A percentile compares a stretch with the other conserved stretches of the same genome.
Conservation (phyloP, 2,888 invertebrate genomes). For the Troilus luridus region DNA sequence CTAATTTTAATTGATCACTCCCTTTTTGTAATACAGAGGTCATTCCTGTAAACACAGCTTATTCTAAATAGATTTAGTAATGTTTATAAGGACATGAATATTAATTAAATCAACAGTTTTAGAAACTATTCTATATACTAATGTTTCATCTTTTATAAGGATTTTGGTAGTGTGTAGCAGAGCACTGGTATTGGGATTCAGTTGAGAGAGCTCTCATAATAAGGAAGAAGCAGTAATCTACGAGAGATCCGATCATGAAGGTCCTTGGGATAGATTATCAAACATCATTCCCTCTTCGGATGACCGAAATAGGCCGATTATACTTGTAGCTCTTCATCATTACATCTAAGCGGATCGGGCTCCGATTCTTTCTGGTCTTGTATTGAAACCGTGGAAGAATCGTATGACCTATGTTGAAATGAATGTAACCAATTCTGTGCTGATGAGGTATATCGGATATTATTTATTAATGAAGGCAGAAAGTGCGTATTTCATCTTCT, state of each 20-base stretch:
- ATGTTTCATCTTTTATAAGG: too few species aligned
- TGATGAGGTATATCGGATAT: too few species aligned
- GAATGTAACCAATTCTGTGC: not conserved
- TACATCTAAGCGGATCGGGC: not conserved
- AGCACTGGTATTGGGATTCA: not conserved
- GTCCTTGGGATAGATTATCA: not conserved
- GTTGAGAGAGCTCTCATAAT: not conserved
- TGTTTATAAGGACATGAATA: too few species aligned
- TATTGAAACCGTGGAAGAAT: not conserved
- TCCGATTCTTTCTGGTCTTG: not conserved
- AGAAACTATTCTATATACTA: too few species aligned
- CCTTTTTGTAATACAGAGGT: too few species aligned
- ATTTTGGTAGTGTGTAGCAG: not conserved
- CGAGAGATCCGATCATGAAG: constrained; percentile 10
- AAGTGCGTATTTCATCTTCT: too few species aligned
- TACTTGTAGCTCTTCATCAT: not conserved
- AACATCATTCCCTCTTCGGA: not conserved
- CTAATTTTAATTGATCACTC: too few species aligned
- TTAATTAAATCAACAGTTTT: too few species aligned
- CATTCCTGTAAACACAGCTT: too few species aligned
- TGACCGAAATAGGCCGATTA: constrained; percentile 15
- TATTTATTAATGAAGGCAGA: too few species aligned
- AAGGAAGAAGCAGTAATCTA: not conserved
- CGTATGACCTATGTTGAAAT: not conserved
- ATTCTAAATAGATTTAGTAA: too few species aligned